A percentile compares a stretch with the other conserved stretches of the same genome.
Evolutionary conservation across 2,113 vertebrate genomes (phyloP).

Genomic region (Hyaena hyaena): DNA sequence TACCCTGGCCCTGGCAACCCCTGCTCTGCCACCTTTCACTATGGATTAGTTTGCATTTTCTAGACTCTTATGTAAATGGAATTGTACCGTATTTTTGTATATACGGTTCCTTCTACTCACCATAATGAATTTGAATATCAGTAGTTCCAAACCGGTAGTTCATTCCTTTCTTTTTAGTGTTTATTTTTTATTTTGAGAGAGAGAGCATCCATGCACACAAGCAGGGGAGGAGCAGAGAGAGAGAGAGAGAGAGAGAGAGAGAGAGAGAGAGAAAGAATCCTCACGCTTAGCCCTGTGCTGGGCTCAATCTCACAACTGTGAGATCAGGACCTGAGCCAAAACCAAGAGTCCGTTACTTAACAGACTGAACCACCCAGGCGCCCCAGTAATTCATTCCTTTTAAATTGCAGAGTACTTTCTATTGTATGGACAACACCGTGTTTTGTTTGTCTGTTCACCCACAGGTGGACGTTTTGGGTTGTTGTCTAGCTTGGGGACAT

Average conservation of each 20-base stretch:
- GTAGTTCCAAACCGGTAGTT: background rate
- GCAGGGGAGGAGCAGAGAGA: no score
- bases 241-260: no score
- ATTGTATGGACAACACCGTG: background rate
- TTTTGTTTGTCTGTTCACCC: background rate
- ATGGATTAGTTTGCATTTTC: background rate
- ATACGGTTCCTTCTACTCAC: background rate
- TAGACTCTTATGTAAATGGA: conserved; percentile 33
- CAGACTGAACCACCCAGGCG: no score
- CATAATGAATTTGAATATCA: background rate
- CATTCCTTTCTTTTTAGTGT: background rate
- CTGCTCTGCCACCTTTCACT: conserved; percentile 5
- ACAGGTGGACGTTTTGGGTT: background rate
- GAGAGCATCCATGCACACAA: no score
- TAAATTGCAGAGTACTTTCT: background rate
- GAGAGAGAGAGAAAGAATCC: no score
- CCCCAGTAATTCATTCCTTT: background rate
- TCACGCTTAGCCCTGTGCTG: no score
- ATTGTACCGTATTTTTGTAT: background rate
- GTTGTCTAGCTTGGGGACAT: conserved; percentile 21
- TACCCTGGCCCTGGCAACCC: background rate
- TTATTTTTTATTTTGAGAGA: background rate
- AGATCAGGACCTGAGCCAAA: no score
- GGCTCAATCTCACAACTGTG: no score
- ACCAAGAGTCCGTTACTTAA: no score